Evolutionary conservation across 2,113 vertebrate genomes (phyloP).

Genomic region (Amphiprion ocellaris): DNA sequence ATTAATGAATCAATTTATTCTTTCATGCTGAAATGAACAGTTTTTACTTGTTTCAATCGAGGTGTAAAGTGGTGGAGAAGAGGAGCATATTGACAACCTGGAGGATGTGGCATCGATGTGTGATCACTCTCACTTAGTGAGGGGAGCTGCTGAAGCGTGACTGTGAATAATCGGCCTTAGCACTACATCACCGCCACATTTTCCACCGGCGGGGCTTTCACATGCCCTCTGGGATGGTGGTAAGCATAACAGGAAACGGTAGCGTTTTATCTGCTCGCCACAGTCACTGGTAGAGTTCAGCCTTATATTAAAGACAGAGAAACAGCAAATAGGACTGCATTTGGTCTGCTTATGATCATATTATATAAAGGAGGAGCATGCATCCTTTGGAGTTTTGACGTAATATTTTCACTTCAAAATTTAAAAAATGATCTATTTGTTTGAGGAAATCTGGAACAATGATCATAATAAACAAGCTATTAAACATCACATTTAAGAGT

Average conservation of each 20-base stretch:
- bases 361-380: neutral
- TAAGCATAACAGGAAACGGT: slow-evolving; percentile 46
- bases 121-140: slow-evolving; percentile 70
- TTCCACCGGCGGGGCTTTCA: slow-evolving; percentile 44
- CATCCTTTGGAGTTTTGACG: too few relatives aligned
- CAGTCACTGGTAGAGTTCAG: slow-evolving; percentile 21
- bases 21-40: slow-evolving; percentile 26
- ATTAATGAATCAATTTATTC: slow-evolving; percentile 29
- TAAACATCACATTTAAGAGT: too few relatives aligned
- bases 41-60: slow-evolving; percentile 38
- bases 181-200: slow-evolving; percentile 58
- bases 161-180: slow-evolving; percentile 68
- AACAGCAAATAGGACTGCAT: neutral
- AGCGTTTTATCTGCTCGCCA: slow-evolving; percentile 50
- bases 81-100: slow-evolving; percentile 62
- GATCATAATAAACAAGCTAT: too few relatives aligned
- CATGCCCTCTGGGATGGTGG: slow-evolving; percentile 28
- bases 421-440: neutral
- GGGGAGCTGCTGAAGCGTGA: slow-evolving; percentile 62
- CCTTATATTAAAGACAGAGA: slow-evolving; percentile 3
- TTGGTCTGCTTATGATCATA: neutral
- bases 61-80: slow-evolving; percentile 31
- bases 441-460: neutral
- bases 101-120: slow-evolving; percentile 69
- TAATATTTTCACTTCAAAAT: neutral